These are phyloP conservation scores for Sinelater perroti DNA, from an alignment of 2,888 invertebrate genomes.

Conservation along the genomic window DNA sequence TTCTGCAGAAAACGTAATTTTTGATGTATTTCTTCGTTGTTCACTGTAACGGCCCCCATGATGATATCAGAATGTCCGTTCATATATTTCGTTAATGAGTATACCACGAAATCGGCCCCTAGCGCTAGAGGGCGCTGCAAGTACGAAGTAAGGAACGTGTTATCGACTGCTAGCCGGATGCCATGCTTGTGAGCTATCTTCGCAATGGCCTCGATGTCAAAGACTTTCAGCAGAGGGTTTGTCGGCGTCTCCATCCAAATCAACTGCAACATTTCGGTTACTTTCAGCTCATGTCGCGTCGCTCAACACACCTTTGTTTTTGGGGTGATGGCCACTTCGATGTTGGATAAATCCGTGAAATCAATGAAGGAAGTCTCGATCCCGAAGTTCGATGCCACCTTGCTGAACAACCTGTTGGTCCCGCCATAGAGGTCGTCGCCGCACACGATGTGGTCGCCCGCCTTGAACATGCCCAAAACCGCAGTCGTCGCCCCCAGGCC, in stretches of 20 bases:
- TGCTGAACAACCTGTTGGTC: slow-evolving; percentile 76
- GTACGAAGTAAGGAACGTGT: slow-evolving; percentile 92
- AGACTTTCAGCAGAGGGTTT: slow-evolving; percentile 92
- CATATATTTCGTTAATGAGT: slow-evolving; percentile 97
- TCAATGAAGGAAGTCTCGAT: slow-evolving; percentile 82
- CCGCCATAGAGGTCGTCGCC: slow-evolving; percentile 97
- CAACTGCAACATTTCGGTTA: slow-evolving; percentile 66
- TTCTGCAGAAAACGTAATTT: slow-evolving; percentile 87
- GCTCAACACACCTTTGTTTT: slow-evolving; percentile 81
- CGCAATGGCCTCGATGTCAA: slow-evolving; percentile 80
- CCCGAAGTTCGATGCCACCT: slow-evolving; percentile 69
- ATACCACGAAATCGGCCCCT: slow-evolving; percentile 90
- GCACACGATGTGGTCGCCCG: slow-evolving; percentile 90
- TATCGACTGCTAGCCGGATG: slow-evolving; percentile 85
- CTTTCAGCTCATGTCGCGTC: background rate
- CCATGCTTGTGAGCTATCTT: slow-evolving; percentile 69
- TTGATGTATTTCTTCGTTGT: slow-evolving; percentile 74
- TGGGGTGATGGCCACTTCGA: slow-evolving; percentile 75
- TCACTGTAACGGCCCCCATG: slow-evolving; percentile 90
- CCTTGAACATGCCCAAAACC: slow-evolving; percentile 75
- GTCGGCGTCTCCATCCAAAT: slow-evolving; percentile 97
- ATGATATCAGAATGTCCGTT: slow-evolving; percentile 98
- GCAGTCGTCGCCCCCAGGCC: slow-evolving; percentile 89
- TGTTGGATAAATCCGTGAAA: slow-evolving; percentile 70
- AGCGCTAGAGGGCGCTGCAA: slow-evolving; percentile 89